Conservation (phyloP, 2,113 vertebrate genomes). For the Equus przewalskii region DNA sequence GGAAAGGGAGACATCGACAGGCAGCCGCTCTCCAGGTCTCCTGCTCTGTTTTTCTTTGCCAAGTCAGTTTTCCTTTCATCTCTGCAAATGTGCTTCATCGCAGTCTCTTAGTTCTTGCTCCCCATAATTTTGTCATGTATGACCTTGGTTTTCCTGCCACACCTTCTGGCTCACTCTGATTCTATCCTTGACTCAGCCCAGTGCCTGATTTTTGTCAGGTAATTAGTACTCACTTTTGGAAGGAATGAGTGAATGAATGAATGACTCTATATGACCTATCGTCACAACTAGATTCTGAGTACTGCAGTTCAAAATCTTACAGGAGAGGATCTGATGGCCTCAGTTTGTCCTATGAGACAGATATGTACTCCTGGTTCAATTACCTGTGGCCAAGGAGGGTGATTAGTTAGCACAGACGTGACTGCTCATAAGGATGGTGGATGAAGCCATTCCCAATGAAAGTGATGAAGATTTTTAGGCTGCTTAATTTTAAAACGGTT, state of each 20-base stretch:
- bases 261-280: not conserved
- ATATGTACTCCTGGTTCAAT: not conserved
- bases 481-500: no score
- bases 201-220: not conserved
- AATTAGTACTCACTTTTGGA: not conserved
- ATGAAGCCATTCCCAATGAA: not conserved
- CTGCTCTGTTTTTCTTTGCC: not conserved
- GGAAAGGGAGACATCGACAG: not conserved
- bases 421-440: not conserved
- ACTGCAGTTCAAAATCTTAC: not conserved
- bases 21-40: not conserved
- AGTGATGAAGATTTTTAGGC: no score
- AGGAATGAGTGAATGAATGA: not conserved
- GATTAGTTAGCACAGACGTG: not conserved
- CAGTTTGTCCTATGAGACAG: not conserved
- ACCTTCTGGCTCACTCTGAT: not conserved
- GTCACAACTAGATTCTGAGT: not conserved
- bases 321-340: not conserved
- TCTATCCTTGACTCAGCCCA: not conserved
- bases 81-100: not conserved
- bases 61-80: not conserved
- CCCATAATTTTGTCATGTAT: not conserved
- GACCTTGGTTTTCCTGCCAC: not conserved
- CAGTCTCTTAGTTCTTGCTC: not conserved
- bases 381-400: not conserved